Conservation (phyloP, 2,797 vertebrate genomes). For the Vipera ursinii region DNA sequence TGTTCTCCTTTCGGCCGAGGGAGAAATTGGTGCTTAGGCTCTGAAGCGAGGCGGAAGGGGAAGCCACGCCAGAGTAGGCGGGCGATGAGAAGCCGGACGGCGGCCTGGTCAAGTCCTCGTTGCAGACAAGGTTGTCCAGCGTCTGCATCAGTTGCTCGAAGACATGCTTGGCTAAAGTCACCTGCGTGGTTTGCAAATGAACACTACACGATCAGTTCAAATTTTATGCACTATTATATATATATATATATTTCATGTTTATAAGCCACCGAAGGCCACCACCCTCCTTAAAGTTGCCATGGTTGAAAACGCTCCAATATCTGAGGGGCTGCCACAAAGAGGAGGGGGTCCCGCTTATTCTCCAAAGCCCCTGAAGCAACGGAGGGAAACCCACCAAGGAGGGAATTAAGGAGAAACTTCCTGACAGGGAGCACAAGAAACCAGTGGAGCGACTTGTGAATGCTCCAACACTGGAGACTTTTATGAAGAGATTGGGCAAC, state of each 20-base stretch:
- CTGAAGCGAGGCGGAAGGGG: constrained; percentile 66
- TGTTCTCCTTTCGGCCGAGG: constrained; percentile 74
- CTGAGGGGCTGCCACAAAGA: too few species aligned
- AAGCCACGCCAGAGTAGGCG: constrained; percentile 67
- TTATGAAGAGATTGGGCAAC: too few species aligned
- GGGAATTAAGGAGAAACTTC: too few species aligned
- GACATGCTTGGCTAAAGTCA: constrained; percentile 92
- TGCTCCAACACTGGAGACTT: too few species aligned
- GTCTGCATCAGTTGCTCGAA: constrained; percentile 97
- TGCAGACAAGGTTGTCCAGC: constrained; percentile 90
- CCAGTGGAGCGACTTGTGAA: too few species aligned
- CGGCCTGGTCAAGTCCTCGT: constrained; percentile 79
- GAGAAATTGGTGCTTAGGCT: constrained; percentile 78
- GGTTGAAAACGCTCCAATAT: too few species aligned
- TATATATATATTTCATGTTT: neutral
- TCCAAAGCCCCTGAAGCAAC: too few species aligned
- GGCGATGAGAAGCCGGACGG: constrained; percentile 75
- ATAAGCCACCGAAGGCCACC: neutral
- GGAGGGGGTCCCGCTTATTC: too few species aligned
- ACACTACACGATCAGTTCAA: neutral
- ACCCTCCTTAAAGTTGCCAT: too few species aligned
- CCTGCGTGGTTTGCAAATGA: constrained; percentile 67
- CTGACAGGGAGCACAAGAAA: too few species aligned
- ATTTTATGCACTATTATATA: neutral
- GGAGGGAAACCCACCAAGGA: too few species aligned